phyloP scores from a whole-genome alignment of 2,113 vertebrate species.

The Pholis gunnellus region DNA sequence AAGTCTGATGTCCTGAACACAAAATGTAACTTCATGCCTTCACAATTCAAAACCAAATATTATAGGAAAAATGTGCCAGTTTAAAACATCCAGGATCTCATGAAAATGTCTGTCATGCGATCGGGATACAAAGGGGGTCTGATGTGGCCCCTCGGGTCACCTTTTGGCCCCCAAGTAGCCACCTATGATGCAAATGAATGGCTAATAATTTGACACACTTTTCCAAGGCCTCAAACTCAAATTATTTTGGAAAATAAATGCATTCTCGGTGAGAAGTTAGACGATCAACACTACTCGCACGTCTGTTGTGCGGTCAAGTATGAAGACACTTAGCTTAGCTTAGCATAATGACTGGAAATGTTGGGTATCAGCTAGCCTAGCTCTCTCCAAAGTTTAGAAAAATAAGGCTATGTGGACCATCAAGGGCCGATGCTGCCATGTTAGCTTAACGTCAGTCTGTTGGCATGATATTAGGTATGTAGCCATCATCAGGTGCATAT shows the following conservation, averaged over 20 bases:
- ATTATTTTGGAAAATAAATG: background rate
- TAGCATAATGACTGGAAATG: background rate
- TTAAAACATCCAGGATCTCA: background rate
- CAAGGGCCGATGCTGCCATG: background rate
- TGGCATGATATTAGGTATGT: background rate
- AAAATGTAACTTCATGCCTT: background rate
- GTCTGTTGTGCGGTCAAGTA: background rate
- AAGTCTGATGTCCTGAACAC: conserved; percentile 6
- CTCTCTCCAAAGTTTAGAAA: background rate
- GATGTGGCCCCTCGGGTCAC: background rate
- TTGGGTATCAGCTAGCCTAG: background rate
- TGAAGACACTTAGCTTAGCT: background rate
- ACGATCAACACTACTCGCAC: background rate
- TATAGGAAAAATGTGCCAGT: conserved; percentile 10
- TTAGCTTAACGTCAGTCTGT: background rate
- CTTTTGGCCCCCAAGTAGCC: conserved; percentile 30
- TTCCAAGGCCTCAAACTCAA: background rate
- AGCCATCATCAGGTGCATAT: background rate
- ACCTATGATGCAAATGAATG: background rate
- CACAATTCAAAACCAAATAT: background rate
- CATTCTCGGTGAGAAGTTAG: background rate
- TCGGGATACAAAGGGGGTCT: background rate
- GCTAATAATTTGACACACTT: background rate
- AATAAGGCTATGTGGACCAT: background rate
- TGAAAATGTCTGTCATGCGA: background rate